Evolutionary conservation across 2,113 vertebrate species (phyloP), one percentile per base, ranked within the genome.

Genomic region (Corythornis cristatus): DNA sequence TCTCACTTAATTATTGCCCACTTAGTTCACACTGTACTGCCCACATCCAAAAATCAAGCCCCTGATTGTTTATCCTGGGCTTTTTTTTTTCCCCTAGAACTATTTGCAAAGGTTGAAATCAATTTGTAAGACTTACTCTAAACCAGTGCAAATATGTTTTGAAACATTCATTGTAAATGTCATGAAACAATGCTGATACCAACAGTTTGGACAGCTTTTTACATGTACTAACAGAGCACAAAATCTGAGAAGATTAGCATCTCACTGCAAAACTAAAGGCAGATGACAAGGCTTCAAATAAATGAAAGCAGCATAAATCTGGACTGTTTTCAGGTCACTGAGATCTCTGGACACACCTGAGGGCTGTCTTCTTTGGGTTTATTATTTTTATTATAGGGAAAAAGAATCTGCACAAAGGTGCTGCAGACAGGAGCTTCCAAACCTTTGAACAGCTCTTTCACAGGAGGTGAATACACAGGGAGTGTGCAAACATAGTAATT

Each of bases 201-300:
- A 97, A 96, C 88, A 84, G 88, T 97, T 96, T 93, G 88, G 96
- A 98, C 96, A 97, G 95, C 94, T 96, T 97, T 97, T 97, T 96
- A 81, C 96, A 83, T 96, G 96, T 93, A 93, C 96, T 95, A 97
- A 97, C 96, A 93, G 95, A 89, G 90, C 95, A 97, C 95, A 96
- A 97, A 96, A 96, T 90, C 95, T 97, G 96, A 96, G 91, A 95
- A 97, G 96, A 97, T 97, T 96, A 97, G 84, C 94, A 92, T 93
- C 94, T 96, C 86, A 33, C 91, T 95, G 95, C 74, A 96, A 95
- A 95, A 96, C 94, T 93, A 93, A 97, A 97, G 95, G 77, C 89
- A 96, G 91, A 96, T 96, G 60, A 93, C 96, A 77, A 81, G 88
- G 78, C 93, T 97, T 97, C 95, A 97, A 89, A 97, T 96, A 90